These are phyloP conservation scores for Pyrgus malvae DNA, from an alignment of 2,888 invertebrate species.

Conservation along the genomic window DNA sequence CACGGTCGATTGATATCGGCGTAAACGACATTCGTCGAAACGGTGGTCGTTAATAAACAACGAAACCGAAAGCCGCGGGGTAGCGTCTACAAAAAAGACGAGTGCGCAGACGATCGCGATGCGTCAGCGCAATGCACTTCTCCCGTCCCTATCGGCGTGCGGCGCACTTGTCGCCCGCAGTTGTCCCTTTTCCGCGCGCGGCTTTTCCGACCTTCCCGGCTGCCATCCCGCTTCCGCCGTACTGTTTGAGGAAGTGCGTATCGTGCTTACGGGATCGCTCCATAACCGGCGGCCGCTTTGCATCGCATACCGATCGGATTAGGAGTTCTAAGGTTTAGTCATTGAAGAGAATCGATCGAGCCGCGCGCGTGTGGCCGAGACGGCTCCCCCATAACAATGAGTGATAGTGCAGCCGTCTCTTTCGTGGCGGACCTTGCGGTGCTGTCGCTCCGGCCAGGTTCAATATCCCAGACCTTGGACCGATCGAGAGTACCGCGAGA, in stretches of 20 bases:
- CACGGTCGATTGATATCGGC: conserved; percentile 64
- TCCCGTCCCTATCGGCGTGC: conserved; percentile 51
- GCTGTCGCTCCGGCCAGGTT: conserved; percentile 75
- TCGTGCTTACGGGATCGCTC: conserved; percentile 59
- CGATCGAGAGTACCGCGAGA: conserved; percentile 64
- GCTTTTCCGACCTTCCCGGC: conserved; percentile 33
- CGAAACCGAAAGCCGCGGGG: conserved; percentile 66
- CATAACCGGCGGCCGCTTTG: conserved; percentile 55
- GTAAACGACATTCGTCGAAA: conserved; percentile 58
- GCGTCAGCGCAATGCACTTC: conserved; percentile 75
- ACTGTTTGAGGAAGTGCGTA: conserved; percentile 68
- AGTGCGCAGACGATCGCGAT: conserved; percentile 66
- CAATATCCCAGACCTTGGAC: conserved; percentile 80
- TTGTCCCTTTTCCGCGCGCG: conserved; percentile 44
- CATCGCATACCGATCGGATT: conserved; percentile 66
- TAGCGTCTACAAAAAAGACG: conserved; percentile 61
- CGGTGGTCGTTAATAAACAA: conserved; percentile 50
- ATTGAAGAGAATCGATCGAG: conserved; percentile 54
- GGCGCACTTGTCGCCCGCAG: conserved; percentile 53
- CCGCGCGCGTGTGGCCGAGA: conserved; percentile 71
- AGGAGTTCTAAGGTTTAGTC: conserved; percentile 58
- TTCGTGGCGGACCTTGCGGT: conserved; percentile 69
- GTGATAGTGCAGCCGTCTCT: conserved; percentile 76
- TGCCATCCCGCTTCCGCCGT: conserved; percentile 40
- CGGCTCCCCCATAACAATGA: conserved; percentile 76